Conservation (phyloP, 2,888 invertebrate genomes). For the Tinea semifulvella region DNA sequence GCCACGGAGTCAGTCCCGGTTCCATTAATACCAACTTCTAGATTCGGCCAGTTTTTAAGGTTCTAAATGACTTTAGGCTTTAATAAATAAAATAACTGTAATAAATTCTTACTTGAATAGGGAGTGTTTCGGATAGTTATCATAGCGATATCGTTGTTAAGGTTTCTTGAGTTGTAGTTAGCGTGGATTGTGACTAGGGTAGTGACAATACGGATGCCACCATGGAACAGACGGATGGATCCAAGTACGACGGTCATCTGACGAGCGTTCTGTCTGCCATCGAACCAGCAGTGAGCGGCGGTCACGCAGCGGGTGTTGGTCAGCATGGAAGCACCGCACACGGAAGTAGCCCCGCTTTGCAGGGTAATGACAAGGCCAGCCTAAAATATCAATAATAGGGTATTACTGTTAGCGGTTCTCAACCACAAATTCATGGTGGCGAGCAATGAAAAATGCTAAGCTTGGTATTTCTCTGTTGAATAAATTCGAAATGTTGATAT, state of each 20-base stretch:
- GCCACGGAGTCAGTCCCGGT: no score
- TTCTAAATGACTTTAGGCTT: background rate
- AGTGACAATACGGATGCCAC: conserved; percentile 15
- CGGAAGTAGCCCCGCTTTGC: conserved; percentile 23
- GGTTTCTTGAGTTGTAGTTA: conserved; percentile 11
- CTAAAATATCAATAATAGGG: conserved; percentile 19
- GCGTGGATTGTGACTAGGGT: conserved; percentile 12
- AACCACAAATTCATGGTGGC: background rate
- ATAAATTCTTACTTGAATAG: conserved; percentile 9
- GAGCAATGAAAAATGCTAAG: background rate
- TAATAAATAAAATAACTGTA: background rate
- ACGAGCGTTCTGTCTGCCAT: conserved; percentile 11
- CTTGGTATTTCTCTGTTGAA: no score
- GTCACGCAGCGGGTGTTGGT: conserved; percentile 20
- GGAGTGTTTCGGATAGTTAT: conserved; percentile 23
- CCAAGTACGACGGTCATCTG: conserved; percentile 15
- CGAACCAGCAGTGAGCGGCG: conserved; percentile 18
- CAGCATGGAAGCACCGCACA: conserved; percentile 28
- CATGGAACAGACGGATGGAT: conserved; percentile 15
- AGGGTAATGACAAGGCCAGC: conserved; percentile 27
- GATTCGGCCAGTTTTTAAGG: no score
- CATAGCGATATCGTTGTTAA: conserved; percentile 27
- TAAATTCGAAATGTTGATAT: no score
- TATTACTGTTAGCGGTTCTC: background rate
- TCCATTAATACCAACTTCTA: no score